phyloP scores from a whole-genome alignment of 2,113 vertebrate genomes.

The Corvus cornix region DNA sequence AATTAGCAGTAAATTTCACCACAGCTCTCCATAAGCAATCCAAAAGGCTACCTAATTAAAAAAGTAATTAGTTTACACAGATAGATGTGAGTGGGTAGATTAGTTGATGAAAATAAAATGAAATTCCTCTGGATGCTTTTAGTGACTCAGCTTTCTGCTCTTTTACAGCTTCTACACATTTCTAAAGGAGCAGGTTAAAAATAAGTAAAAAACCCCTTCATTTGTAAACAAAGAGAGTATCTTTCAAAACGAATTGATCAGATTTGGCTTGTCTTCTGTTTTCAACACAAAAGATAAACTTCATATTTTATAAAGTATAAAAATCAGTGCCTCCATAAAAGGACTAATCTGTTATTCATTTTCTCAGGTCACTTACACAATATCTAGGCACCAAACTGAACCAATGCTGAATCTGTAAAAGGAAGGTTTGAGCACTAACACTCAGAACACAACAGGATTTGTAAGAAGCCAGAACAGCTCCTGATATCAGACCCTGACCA shows the following conservation, averaged over 20 bases:
- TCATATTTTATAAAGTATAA: not conserved
- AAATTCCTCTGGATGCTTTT: constrained; percentile 44
- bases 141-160: constrained; percentile 23
- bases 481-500: not conserved
- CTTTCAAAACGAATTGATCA: not conserved
- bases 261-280: not conserved
- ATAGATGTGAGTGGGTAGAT: constrained; percentile 48
- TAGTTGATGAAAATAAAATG: constrained; percentile 57
- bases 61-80: constrained; percentile 66
- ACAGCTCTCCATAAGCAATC: constrained; percentile 57
- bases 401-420: not conserved
- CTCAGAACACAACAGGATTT: not conserved
- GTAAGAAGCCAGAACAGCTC: not conserved
- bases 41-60: constrained; percentile 62
- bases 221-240: not conserved
- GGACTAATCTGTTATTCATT: not conserved
- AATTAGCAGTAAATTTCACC: constrained; percentile 54
- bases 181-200: not conserved
- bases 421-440: not conserved
- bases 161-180: not conserved
- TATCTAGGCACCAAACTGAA: not conserved
- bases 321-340: not conserved
- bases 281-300: not conserved
- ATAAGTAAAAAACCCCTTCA: not conserved
- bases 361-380: not conserved